These are phyloP conservation scores for Hippocampus guttulatus DNA, from an alignment of 2,113 vertebrate genomes.

Conservation along the genomic window DNA sequence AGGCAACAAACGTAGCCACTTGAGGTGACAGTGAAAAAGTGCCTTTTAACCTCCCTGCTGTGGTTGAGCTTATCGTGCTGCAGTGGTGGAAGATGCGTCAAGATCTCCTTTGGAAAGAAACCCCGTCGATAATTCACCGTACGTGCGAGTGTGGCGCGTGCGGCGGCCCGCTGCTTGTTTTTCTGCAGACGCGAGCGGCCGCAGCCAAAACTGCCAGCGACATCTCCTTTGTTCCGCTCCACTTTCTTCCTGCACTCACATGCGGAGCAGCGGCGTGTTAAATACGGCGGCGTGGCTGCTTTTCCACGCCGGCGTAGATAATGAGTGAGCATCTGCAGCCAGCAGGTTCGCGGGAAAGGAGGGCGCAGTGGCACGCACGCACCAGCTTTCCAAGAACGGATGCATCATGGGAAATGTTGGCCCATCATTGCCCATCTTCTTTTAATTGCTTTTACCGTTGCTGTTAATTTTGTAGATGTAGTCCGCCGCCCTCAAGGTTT, in stretches of 20 bases:
- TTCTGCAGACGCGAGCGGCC: not conserved
- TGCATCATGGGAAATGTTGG: not conserved
- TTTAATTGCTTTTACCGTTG: no score
- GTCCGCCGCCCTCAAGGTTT: no score
- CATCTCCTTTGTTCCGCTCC: slow-evolving; percentile 34
- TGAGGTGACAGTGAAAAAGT: no score
- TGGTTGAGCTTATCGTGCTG: not conserved
- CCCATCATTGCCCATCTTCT: not conserved
- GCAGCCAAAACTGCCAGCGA: slow-evolving; percentile 20
- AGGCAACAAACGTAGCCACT: no score
- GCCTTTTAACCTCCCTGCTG: no score
- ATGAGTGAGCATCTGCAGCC: slow-evolving; percentile 28
- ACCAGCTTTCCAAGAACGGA: not conserved
- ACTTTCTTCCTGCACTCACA: slow-evolving; percentile 15
- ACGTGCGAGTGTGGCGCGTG: not conserved
- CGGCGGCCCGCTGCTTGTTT: not conserved
- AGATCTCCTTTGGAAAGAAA: not conserved
- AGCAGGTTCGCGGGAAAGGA: slow-evolving; percentile 4
- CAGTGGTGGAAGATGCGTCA: not conserved
- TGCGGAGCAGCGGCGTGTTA: slow-evolving; percentile 14
- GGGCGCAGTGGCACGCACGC: not conserved
- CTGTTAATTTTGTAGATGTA: not conserved
- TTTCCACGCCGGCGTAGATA: slow-evolving; percentile 25
- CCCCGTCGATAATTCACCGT: not conserved
- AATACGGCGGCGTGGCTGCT: slow-evolving; percentile 23